Conservation (phyloP, 2,797 vertebrate genomes). For the Tokudaia tokunoshimensis region DNA sequence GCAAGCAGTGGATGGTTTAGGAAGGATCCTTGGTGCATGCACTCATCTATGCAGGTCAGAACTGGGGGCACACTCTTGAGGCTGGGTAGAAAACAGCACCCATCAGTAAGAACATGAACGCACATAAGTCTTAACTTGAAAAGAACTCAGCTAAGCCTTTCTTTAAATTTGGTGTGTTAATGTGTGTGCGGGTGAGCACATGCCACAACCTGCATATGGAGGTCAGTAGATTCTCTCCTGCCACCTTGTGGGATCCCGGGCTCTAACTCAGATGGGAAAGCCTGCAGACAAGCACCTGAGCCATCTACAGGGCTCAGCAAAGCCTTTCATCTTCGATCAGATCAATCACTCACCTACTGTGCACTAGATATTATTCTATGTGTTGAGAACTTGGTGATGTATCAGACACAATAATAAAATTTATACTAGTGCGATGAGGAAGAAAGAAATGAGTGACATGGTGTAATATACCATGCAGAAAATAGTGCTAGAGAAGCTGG, state of each 20-base stretch:
- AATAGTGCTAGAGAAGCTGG: neutral
- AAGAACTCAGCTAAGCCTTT: neutral
- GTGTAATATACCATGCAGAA: fast-evolving
- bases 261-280: neutral
- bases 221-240: neutral
- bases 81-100: neutral
- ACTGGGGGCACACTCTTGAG: neutral
- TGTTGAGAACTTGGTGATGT: neutral
- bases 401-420: neutral
- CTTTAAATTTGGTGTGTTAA: neutral
- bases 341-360: neutral
- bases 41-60: neutral
- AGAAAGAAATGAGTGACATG: neutral
- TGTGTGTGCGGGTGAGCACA: neutral
- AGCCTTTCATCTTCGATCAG: neutral
- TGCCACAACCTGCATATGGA: neutral
- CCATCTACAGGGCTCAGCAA: neutral
- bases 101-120: neutral
- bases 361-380: neutral
- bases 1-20: neutral
- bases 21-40: neutral
- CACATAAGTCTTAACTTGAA: neutral
- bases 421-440: neutral
- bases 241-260: neutral
- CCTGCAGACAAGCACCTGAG: neutral